Conservation (phyloP, 2,797 vertebrate species). For the Oreochromis grahami region DNA sequence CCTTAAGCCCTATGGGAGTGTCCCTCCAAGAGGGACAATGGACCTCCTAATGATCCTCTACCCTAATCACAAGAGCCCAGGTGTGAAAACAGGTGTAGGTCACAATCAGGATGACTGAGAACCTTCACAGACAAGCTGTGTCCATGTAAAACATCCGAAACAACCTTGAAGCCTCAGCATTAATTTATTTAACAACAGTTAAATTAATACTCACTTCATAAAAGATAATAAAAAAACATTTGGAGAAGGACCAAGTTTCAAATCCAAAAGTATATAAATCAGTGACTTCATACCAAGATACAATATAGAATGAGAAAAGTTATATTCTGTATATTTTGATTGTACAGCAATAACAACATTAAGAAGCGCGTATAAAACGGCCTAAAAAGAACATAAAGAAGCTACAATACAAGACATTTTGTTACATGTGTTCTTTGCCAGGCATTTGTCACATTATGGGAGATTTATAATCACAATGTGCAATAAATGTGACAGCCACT, state of each 20-base stretch:
- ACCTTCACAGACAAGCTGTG: neutral
- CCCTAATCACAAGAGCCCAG: neutral
- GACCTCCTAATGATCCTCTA: neutral
- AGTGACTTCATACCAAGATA: neutral
- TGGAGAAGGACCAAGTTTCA: neutral
- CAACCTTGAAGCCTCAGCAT: constrained; percentile 21
- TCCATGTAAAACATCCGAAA: neutral
- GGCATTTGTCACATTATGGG: neutral
- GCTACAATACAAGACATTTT: neutral
- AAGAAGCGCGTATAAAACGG: neutral
- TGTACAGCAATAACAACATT: neutral
- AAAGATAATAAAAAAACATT: neutral
- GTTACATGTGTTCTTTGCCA: neutral
- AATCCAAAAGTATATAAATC: neutral
- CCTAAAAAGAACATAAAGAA: neutral
- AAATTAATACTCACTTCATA: neutral
- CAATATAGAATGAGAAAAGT: neutral
- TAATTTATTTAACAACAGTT: constrained; percentile 65
- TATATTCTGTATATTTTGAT: constrained; percentile 17
- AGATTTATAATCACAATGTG: neutral
- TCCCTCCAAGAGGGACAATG: neutral
- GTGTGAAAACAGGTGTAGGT: neutral
- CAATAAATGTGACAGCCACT: neutral
- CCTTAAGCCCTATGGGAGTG: neutral
- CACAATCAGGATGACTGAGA: neutral